Evolutionary conservation across 2,113 vertebrate genomes (phyloP).

Genomic region (Sprattus sprattus): DNA sequence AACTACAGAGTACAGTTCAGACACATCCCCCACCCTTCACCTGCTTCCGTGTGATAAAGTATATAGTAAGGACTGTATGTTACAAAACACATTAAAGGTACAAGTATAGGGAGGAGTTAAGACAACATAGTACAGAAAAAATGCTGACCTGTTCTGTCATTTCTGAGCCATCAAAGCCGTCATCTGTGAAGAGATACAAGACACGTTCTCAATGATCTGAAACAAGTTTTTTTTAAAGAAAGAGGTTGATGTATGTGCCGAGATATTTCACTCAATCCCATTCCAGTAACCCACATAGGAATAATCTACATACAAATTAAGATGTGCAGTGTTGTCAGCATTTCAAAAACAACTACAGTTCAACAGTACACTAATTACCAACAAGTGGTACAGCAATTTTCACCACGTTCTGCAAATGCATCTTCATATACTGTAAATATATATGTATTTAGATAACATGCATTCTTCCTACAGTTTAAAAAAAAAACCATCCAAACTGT

Average conservation of each 20-base stretch:
- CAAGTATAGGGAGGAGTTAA: neutral
- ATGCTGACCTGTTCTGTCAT: conserved; percentile 50
- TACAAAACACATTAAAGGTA: neutral
- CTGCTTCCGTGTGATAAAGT: neutral
- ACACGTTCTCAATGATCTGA: neutral
- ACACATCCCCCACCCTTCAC: neutral
- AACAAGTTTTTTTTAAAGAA: no score
- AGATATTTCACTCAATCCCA: neutral
- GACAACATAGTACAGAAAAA: neutral
- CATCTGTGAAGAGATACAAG: conserved; percentile 36
- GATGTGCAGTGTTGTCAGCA: neutral
- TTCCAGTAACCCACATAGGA: neutral
- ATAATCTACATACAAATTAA: neutral
- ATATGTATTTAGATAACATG: no score
- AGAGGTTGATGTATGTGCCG: neutral
- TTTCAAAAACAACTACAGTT: neutral
- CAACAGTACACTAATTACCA: neutral
- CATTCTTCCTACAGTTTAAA: no score
- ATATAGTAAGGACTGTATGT: neutral
- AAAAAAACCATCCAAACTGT: no score
- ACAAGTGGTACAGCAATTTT: neutral
- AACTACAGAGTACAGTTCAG: neutral
- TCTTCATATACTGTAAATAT: no score
- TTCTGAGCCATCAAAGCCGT: conserved; percentile 45
- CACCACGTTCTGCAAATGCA: neutral